A percentile compares a stretch with the other conserved stretches of the same genome.
These are phyloP conservation scores for Prunella himalayana DNA, from an alignment of 2,113 vertebrate genomes.

Conservation along the genomic window DNA sequence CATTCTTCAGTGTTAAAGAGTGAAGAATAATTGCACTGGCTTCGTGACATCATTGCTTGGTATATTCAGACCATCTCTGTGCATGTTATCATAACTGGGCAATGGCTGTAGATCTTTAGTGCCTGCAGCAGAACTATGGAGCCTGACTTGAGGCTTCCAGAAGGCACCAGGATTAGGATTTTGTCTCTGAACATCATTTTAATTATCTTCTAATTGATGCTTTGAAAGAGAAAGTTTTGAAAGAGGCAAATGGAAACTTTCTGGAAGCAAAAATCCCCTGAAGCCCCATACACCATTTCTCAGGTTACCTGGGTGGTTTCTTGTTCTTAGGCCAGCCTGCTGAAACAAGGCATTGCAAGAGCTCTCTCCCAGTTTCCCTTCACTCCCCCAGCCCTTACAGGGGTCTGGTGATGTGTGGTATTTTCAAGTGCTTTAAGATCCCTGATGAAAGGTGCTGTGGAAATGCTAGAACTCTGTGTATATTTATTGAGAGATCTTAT, in stretches of 20 bases:
- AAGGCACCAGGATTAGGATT: background rate
- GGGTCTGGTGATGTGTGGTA: background rate
- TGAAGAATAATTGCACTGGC: background rate
- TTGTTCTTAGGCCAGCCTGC: background rate
- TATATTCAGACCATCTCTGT: background rate
- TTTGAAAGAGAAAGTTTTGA: background rate
- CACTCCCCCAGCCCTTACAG: background rate
- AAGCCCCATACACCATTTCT: background rate
- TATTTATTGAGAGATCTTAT: background rate
- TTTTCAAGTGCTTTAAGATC: background rate
- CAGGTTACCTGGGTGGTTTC: background rate
- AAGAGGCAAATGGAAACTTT: background rate
- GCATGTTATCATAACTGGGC: background rate
- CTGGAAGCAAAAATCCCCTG: background rate
- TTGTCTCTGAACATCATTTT: background rate
- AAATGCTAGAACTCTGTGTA: background rate
- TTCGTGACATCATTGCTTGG: background rate
- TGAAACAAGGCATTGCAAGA: background rate
- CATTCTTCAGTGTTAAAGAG: background rate
- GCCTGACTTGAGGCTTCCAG: background rate
- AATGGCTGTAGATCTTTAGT: background rate
- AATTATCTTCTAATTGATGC: background rate
- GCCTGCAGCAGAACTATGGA: background rate
- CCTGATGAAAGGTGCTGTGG: background rate
- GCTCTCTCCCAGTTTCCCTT: background rate